These are phyloP conservation scores for Drosophila biarmipes DNA, from an alignment of 1,140 invertebrate species.

Conservation along the genomic window DNA sequence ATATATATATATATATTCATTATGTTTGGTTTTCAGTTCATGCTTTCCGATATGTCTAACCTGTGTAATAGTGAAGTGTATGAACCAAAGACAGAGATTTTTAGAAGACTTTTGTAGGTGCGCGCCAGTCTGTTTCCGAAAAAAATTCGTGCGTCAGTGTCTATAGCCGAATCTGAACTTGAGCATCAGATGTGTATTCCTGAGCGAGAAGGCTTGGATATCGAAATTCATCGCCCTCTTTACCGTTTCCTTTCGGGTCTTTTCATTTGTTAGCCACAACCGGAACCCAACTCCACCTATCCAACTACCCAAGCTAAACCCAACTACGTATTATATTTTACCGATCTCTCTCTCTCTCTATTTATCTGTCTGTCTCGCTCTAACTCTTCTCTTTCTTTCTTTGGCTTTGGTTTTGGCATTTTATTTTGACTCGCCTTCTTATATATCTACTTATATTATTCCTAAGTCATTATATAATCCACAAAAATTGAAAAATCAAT, in stretches of 20 bases:
- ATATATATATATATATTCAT: slow-evolving; percentile 11
- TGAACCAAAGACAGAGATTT: slow-evolving; percentile 11
- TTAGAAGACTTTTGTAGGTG: slow-evolving; percentile 12
- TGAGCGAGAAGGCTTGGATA: slow-evolving; percentile 2
- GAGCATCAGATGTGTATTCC: slow-evolving; percentile 14
- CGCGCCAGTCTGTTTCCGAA: neutral
- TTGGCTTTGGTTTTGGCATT: slow-evolving; percentile 55
- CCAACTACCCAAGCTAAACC: slow-evolving; percentile 30
- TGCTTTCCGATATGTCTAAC: slow-evolving; percentile 38
- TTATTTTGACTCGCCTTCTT: slow-evolving; percentile 59
- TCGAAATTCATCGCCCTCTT: neutral
- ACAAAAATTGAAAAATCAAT: slow-evolving; percentile 41
- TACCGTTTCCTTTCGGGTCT: slow-evolving; percentile 26
- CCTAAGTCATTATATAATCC: slow-evolving; percentile 44
- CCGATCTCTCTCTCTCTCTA: slow-evolving; percentile 24
- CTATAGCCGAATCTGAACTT: slow-evolving; percentile 3
- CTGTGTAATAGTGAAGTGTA: slow-evolving; percentile 18
- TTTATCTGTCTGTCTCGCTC: slow-evolving; percentile 27
- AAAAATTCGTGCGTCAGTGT: neutral
- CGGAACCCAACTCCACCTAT: slow-evolving; percentile 17
- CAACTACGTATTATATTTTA: slow-evolving; percentile 40
- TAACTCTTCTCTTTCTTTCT: slow-evolving; percentile 38
- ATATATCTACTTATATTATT: slow-evolving; percentile 58
- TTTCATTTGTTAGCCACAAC: slow-evolving; percentile 19
- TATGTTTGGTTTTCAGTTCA: slow-evolving; percentile 49